Base-by-base conservation (phyloP, 2,113 vertebrate genomes). In the Myiozetetes cayanensis region DNA sequence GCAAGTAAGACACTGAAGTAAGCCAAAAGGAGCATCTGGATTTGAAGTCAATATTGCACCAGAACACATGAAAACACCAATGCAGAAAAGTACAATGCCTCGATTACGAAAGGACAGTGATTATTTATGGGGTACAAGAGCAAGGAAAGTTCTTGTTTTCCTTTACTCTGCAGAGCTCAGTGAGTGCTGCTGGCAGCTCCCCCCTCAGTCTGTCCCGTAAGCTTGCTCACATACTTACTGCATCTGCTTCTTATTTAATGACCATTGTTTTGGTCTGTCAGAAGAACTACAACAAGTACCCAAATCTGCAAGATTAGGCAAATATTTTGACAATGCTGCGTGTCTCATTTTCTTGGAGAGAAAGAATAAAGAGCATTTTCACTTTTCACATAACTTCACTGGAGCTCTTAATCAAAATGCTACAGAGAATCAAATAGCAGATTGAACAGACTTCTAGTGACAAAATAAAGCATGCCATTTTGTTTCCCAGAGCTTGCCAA, bases 241-340 rank as follows among this genome's bases (percentile, higher is more conserved):
- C 97, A 97, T 98, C 97, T 97, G 97, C 96, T 97, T 97, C 97
- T 97, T 97, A 97, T 98, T 97, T 98, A 97, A 97, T 97, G 97
- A 95, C 97, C 97, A 98, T 97, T 98, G 97, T 98, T 98, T 97
- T 95, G 97, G 95, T 88, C 97, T 98, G 96, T 97, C 97, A 98
- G 92, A 96, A 96, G 85, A 90, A 94, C 97, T 96, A 89, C 39
- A 28, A 96, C 94, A 93, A 97, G 92, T 85, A 96, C 87, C 94
- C 88, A 96, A 97, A 97, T 97, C 96, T 97, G 96, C 92, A 94
- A 97, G 97, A 98, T 98, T 95, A 98, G 97, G 96, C 96, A 98
- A 98, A 98, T 98, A 98, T 98, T 98, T 98, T 98, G 98, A 98
- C 97, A 98, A 96, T 96, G 97, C 95, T 91, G 66, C 53, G 72